These are phyloP conservation scores for Corythucha ciliata DNA, from an alignment of 2,888 invertebrate genomes.

Conservation along the genomic window DNA sequence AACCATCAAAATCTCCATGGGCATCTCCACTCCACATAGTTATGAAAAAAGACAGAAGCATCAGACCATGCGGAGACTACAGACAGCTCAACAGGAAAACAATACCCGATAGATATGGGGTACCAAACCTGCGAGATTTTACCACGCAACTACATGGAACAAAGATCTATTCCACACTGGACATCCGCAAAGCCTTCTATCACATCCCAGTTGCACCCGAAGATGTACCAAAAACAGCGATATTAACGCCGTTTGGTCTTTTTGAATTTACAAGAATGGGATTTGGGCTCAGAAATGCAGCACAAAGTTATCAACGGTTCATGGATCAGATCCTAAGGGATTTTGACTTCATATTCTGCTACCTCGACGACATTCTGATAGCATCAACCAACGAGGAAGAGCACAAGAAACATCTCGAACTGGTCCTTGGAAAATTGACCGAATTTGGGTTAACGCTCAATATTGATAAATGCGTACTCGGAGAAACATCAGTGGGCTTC, in stretches of 20 bases:
- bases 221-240: conserved; percentile 35
- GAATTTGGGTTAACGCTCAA: conserved; percentile 30
- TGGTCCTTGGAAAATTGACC: neutral
- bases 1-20: too few relatives aligned
- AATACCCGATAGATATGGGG: conserved; percentile 36
- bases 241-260: conserved; percentile 32
- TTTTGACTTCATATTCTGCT: conserved; percentile 31
- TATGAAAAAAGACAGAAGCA: conserved; percentile 38
- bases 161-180: conserved; percentile 37
- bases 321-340: conserved; percentile 31
- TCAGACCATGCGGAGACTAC: conserved; percentile 37
- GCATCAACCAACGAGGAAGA: conserved; percentile 23
- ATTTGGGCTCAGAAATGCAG: conserved; percentile 28
- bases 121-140: conserved; percentile 38
- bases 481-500: conserved; percentile 30
- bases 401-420: neutral
- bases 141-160: conserved; percentile 31
- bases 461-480: conserved; percentile 31
- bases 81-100: conserved; percentile 33
- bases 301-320: conserved; percentile 34
- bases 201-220: conserved; percentile 33
- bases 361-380: conserved; percentile 34
- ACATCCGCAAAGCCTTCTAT: conserved; percentile 39
- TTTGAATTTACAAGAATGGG: conserved; percentile 30
- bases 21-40: too few relatives aligned